These are phyloP conservation scores for Rhagonycha fulva DNA, from an alignment of 2,888 invertebrate species.

Conservation along the genomic window DNA sequence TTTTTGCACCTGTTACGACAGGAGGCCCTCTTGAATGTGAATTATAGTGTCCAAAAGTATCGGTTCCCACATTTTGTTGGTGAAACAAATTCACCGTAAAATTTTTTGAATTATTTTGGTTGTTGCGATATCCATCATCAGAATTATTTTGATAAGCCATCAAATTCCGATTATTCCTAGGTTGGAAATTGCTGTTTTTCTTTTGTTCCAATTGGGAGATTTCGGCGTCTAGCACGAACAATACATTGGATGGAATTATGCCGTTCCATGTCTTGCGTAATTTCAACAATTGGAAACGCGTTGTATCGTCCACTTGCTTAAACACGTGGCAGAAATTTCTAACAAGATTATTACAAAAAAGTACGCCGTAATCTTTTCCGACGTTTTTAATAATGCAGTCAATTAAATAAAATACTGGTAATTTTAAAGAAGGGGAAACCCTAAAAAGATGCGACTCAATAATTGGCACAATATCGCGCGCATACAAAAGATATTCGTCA, in stretches of 20 bases:
- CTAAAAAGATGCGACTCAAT: not conserved
- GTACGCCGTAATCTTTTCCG: not conserved
- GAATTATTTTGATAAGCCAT: not conserved
- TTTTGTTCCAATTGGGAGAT: not conserved
- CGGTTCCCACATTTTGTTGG: not conserved
- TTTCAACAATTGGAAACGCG: not conserved
- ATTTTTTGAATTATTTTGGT: not conserved
- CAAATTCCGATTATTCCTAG: not conserved
- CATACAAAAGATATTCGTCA: not conserved
- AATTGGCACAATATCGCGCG: not conserved
- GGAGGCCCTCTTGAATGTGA: not conserved
- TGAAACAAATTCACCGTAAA: not conserved
- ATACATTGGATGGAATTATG: not conserved
- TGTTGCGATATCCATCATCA: not conserved
- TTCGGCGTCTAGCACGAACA: not conserved
- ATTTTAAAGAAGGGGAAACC: not conserved
- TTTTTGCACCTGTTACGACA: not conserved
- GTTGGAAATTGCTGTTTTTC: not conserved
- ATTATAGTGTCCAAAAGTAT: not conserved
- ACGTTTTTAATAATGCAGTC: not conserved
- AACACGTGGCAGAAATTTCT: not conserved
- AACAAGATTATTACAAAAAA: not conserved
- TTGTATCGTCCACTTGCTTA: not conserved
- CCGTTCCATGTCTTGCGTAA: not conserved
- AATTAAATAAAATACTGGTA: not conserved